These are phyloP conservation scores for Lampropteryx suffumata DNA, from an alignment of 2,888 invertebrate genomes.

Conservation along the genomic window DNA sequence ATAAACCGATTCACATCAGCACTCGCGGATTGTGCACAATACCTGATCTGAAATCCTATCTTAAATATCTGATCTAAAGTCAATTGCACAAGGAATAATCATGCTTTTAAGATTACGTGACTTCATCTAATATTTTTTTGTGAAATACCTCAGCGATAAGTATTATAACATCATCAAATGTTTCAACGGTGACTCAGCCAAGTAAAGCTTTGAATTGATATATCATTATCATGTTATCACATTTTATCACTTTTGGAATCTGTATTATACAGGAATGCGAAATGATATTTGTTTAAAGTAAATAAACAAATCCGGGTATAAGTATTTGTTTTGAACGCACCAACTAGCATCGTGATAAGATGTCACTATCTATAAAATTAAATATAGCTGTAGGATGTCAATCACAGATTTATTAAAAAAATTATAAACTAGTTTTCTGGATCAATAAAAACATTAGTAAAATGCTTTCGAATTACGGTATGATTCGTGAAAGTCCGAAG, in stretches of 20 bases:
- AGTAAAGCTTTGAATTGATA: constrained; percentile 39
- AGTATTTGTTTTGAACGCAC: too few relatives aligned
- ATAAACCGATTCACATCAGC: too few relatives aligned
- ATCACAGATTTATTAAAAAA: too few relatives aligned
- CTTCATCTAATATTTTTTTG: constrained; percentile 54
- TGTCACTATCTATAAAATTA: too few relatives aligned
- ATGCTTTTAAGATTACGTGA: constrained; percentile 48
- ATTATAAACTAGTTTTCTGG: too few relatives aligned
- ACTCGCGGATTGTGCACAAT: too few relatives aligned
- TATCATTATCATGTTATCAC: constrained; percentile 20
- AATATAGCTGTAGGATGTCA: too few relatives aligned
- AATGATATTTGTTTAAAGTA: too few relatives aligned
- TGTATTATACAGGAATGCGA: constrained; percentile 5
- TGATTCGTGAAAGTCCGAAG: constrained; percentile 71
- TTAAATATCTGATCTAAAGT: background rate
- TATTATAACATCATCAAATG: constrained; percentile 46
- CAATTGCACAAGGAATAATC: too few relatives aligned
- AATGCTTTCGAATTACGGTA: constrained; percentile 47
- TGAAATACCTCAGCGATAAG: constrained; percentile 47
- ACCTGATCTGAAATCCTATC: too few relatives aligned
- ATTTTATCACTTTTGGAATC: constrained; percentile 49
- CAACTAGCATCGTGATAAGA: too few relatives aligned
- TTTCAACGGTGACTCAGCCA: constrained; percentile 49
- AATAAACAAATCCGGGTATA: too few relatives aligned
- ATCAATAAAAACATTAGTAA: constrained; percentile 24